These are phyloP conservation scores for Aphidius gifuensis DNA, from an alignment of 1,140 invertebrate genomes.

Conservation along the genomic window DNA sequence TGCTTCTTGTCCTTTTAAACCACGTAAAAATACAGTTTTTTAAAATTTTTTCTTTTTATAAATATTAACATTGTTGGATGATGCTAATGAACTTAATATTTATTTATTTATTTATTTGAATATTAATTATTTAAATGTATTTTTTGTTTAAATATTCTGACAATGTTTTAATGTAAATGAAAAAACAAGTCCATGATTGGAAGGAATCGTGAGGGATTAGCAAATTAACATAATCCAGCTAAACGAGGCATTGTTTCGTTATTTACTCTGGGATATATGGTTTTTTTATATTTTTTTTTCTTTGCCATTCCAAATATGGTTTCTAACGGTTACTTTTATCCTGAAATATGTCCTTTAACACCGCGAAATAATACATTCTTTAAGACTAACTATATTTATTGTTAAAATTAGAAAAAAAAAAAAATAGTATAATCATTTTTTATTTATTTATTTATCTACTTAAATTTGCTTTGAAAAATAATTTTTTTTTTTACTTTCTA, in stretches of 20 bases:
- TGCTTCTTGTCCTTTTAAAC: slow-evolving; percentile 7
- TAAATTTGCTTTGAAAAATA: not conserved
- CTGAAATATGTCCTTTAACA: slow-evolving; percentile 20
- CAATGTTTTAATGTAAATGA: too few relatives aligned
- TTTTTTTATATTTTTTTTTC: not conserved
- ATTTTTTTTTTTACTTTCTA: too few relatives aligned
- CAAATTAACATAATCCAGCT: slow-evolving; percentile 10
- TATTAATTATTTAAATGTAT: too few relatives aligned
- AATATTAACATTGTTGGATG: not conserved
- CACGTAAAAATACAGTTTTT: not conserved
- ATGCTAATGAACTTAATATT: too few relatives aligned
- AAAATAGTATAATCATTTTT: too few relatives aligned
- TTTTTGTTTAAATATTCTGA: too few relatives aligned
- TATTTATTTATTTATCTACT: not conserved
- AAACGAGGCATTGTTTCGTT: slow-evolving; percentile 19
- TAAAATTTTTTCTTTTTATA: not conserved
- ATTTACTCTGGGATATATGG: slow-evolving; percentile 7
- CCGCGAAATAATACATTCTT: slow-evolving; percentile 2
- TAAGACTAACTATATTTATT: too few relatives aligned
- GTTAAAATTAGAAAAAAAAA: too few relatives aligned
- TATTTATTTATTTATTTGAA: too few relatives aligned
- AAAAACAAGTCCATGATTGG: not conserved
- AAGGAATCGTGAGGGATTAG: slow-evolving; percentile 17
- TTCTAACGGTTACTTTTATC: slow-evolving; percentile 21
- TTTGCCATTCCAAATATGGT: slow-evolving; percentile 18